Evolutionary conservation across 2,113 vertebrate species (phyloP), one percentile per base, ranked within the genome.

Genomic region (Taxidea taxus): DNA sequence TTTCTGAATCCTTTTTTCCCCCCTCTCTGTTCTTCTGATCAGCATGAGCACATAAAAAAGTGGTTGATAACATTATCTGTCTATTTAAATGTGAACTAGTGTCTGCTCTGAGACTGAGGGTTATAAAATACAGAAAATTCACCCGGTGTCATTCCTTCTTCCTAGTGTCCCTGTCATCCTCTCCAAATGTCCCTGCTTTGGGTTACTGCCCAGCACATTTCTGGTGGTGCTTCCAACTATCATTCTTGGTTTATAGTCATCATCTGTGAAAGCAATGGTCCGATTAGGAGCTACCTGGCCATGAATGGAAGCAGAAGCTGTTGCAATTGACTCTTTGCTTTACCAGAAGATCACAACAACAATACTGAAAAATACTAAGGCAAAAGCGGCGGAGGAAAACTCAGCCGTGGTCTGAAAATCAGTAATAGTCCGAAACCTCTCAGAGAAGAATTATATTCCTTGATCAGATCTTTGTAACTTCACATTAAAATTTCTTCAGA

Each of bases 81-180:
- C 42, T 78, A n/a, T 47, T 49, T 23, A 2, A 6, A 12, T 51
- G n/a, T 78, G 44, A 93, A 0, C 47, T 14, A 23, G 27, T 23
- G 91, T 9, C 70, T n/a, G n/a, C 42, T 56, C 44, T 34, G 44
- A 14, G 47, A 14, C 27, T 44, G 15, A 31, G 60, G 92, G 20
- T 0, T 25, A 21, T 21, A 7, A 87, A 66, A 56, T 2, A 34
- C 11, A 42, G 29, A 37, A 78, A 66, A 56, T 14, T 44, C 29
- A 20, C 72, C 54, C 47, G 4, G 21, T 9, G 44, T n/a, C 4
- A 16, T 7, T 7, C 60, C n/a, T 34, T n/a, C 49, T 21, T 58
- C 6, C 31, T 13, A 11, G 51, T n/a, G 64, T 37, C 29, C 11
- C 80, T 78, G 8, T 64, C 21, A 2, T 0, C 37, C 2, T 0